A percentile compares a stretch with the other conserved stretches of the same genome.
phyloP scores from a whole-genome alignment of 2,797 vertebrate genomes.

The Thaleichthys pacificus region DNA sequence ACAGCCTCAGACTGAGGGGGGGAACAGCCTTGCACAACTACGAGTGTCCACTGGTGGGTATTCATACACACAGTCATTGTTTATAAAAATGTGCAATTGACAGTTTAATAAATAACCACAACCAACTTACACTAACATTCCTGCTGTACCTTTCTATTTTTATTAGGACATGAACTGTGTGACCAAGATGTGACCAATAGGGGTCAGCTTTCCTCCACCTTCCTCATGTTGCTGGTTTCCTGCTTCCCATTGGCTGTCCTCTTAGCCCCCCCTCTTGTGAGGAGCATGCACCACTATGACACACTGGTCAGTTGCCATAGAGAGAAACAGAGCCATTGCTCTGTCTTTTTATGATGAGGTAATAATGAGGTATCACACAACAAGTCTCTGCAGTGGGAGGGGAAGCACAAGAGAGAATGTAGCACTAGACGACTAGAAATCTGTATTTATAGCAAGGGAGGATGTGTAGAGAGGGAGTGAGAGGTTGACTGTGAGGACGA shows the following conservation, averaged over 20 bases:
- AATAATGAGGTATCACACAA: conserved; percentile 64
- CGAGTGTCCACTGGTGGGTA: conserved; percentile 53
- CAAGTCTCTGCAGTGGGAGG: conserved; percentile 63
- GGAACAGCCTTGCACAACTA: conserved; percentile 5
- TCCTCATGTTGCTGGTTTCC: conserved; percentile 23
- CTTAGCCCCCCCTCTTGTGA: conserved; percentile 37
- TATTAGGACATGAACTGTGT: conserved; percentile 52
- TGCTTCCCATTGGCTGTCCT: conserved; percentile 42
- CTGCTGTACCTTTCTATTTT: conserved; percentile 1
- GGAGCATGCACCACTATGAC: conserved; percentile 60
- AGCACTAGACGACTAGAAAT: conserved; percentile 58
- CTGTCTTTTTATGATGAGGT: conserved; percentile 69
- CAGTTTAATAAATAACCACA: too few relatives aligned
- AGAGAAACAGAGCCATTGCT: conserved; percentile 66
- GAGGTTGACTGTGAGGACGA: conserved; percentile 43
- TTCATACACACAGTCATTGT: background rate
- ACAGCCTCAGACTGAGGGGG: conserved; percentile 44
- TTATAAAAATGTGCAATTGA: too few relatives aligned
- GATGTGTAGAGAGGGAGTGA: conserved; percentile 43
- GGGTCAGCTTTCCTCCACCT: conserved; percentile 42
- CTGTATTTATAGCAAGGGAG: conserved; percentile 61
- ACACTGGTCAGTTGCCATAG: conserved; percentile 68
- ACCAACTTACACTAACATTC: background rate
- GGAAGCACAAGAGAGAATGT: conserved; percentile 58
- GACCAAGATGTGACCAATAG: conserved; percentile 71